A percentile compares a stretch with the other conserved stretches of the same genome.
phyloP scores from a whole-genome alignment of 2,888 invertebrate genomes.

The Palloptera scutellata region DNA sequence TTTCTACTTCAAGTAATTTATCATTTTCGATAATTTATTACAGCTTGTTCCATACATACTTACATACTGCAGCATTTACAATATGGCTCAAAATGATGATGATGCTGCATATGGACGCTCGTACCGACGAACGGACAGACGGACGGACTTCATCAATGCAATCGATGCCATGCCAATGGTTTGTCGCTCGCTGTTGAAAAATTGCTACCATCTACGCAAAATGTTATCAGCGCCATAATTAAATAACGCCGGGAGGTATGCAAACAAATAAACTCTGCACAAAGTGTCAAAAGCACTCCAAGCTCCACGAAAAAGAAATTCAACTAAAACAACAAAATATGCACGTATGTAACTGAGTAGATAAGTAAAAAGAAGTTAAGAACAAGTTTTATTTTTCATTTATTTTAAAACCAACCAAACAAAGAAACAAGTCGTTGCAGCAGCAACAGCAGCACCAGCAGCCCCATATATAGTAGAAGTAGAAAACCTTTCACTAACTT shows the following conservation, averaged over 20 bases:
- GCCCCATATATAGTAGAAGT: too few species aligned
- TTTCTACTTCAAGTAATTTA: conserved; percentile 50
- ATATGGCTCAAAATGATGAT: background rate
- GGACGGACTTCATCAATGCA: too few species aligned
- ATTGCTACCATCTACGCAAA: conserved; percentile 63
- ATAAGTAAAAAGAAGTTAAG: too few species aligned
- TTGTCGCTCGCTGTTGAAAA: conserved; percentile 53
- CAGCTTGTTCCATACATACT: conserved; percentile 38
- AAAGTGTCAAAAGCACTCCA: conserved; percentile 35
- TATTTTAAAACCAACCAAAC: too few species aligned
- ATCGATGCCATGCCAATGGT: too few species aligned
- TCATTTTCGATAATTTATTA: conserved; percentile 60
- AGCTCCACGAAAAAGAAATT: background rate
- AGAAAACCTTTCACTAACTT: too few species aligned
- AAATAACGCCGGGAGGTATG: conserved; percentile 62
- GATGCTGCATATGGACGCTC: conserved; percentile 2
- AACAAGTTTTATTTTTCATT: too few species aligned
- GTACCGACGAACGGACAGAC: background rate
- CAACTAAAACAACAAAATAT: too few species aligned
- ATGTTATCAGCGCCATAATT: conserved; percentile 64
- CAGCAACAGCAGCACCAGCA: too few species aligned
- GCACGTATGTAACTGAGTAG: too few species aligned
- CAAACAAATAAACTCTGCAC: conserved; percentile 37
- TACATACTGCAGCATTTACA: background rate
- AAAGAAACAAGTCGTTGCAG: too few species aligned